Evolutionary conservation across 2,888 invertebrate genomes (phyloP), one percentile per base, ranked within the genome.

Genomic region (Neria commutata): DNA sequence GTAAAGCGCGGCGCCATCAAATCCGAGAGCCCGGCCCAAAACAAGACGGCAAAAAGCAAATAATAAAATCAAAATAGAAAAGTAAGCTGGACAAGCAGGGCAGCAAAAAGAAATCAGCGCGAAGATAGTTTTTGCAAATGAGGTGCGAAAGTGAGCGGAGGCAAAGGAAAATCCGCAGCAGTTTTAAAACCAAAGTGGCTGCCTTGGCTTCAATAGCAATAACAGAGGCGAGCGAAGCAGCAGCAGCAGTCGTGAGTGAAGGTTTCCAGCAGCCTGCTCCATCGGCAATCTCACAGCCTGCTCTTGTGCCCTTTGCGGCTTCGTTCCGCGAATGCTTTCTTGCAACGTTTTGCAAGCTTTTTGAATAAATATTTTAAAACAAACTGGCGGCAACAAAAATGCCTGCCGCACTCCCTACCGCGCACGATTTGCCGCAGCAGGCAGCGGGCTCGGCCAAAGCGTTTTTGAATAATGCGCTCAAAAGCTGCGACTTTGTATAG

Each of bases 21-120:
- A 21, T 42, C n/a, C n/a, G n/a, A n/a, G n/a, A 21, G n/a, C 37
- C 37, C n/a, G n/a, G n/a, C 37, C 37, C n/a, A 37, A 37, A n/a
- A 37, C 4, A 8, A 37, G n/a, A 37, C 4, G 4, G 37, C 37
- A 14, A 8, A 37, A 37, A 37, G 37, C 48, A 58, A 40, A 25
- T 40, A 45, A n/a, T 34, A 48, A 54, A 45, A 52, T 45, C 34
- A 26, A 51, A 62, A 37, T 25, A 6, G 34, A 37, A 37, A 34
- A 40, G 56, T 11, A 24, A 42, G 24, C 23, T 42, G 16, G 34
- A 49, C 25, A 37, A 33, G 48, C 29, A 34, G 34, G 34, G 34
- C 34, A 19, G 42, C 42, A 14, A 17, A 11, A n/a, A 25, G 46
- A 46, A 14, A 46, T 46, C 46, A 21, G 46, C 46, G 6, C 11